Percentiles rank a stretch among this genome's conserved stretches.
Evolutionary conservation across 2,888 invertebrate genomes (phyloP).

Genomic region (Smittia aterrima): DNA sequence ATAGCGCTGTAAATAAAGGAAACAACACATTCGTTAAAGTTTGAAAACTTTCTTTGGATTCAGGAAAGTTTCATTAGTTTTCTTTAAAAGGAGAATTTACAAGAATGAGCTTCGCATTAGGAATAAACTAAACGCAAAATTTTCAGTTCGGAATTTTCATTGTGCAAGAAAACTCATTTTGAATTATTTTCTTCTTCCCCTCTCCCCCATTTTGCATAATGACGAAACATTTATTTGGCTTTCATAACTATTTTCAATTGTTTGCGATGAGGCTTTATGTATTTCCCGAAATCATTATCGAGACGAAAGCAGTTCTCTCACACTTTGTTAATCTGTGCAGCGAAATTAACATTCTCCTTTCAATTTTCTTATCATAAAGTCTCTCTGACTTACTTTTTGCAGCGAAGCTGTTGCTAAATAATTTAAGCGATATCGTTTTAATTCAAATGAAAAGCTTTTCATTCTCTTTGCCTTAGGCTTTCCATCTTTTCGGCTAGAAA

Average conservation of each 20-base stretch:
- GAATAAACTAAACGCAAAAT: not conserved
- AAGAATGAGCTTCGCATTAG: too few relatives aligned
- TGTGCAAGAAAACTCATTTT: conserved; percentile 2
- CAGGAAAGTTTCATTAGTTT: too few relatives aligned
- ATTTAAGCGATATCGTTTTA: conserved; percentile 39
- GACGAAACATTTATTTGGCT: conserved; percentile 15
- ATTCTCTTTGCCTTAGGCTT: not conserved
- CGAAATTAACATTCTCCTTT: not conserved
- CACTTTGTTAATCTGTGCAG: not conserved
- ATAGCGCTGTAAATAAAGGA: too few relatives aligned
- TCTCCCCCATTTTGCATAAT: not conserved
- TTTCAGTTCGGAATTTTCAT: not conserved
- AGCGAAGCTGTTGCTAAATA: conserved; percentile 13
- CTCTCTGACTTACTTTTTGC: not conserved
- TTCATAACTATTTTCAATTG: conserved; percentile 33
- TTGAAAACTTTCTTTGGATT: too few relatives aligned
- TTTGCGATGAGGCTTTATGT: not conserved
- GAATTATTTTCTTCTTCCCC: not conserved
- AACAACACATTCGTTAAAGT: too few relatives aligned
- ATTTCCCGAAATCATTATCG: conserved; percentile 24
- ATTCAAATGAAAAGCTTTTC: conserved; percentile 31
- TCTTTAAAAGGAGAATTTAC: too few relatives aligned
- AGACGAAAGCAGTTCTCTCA: not conserved
- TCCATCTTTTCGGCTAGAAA: not conserved
- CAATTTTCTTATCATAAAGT: not conserved